Base-by-base conservation (phyloP, 2,888 invertebrate genomes). In the Xanthostigma xanthostigma region DNA sequence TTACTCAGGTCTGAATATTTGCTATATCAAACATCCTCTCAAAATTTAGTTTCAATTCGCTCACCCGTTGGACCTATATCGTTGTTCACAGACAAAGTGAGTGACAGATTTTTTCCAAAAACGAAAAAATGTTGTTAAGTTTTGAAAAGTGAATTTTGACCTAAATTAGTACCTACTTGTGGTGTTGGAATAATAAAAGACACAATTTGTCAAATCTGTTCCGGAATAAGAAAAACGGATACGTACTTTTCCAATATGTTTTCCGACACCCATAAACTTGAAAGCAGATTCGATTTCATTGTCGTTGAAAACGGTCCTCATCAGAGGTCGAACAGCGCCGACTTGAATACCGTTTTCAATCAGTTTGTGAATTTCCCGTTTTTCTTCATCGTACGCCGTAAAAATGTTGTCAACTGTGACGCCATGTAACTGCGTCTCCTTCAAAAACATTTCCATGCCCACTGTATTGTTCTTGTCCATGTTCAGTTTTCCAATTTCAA, bases 401-500 rank as follows among this genome's bases (percentile, higher is more conserved):
- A 84, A 74, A 34, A 86, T 59, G n/a, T 73, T 71, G 61, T 91
- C 90, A 51, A 91, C 68, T 58, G 88, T 72, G 36, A 90, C 76
- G 8, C 88, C 85, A 60, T 86, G 82, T 67, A 89, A 85, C 52
- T 79, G 78, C 17, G 81, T 71, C 58, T 84, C 82, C 53, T 79
- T 80, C 46, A 84, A 64, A 59, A 90, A 83, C 2, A 75, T 61
- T 17, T 79, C 70, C 76, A 89, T 74, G 1, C 74, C 75, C 10
- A 81, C 57, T 10, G 75, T 62, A 54, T 66, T 80, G 60, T 91
- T 81, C 48, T 70, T 72, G 0, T 78, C 74, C 58, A 90, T 68
- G 65, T 92, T 90, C 59, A 80, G 84, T 66, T 90, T 91, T 42
- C 91, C 90, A 52, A 92, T 90, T 68, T 91, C 90, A 44, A 90